Evolutionary conservation across 2,113 vertebrate genomes (phyloP).

Genomic region (Numenius arquata): DNA sequence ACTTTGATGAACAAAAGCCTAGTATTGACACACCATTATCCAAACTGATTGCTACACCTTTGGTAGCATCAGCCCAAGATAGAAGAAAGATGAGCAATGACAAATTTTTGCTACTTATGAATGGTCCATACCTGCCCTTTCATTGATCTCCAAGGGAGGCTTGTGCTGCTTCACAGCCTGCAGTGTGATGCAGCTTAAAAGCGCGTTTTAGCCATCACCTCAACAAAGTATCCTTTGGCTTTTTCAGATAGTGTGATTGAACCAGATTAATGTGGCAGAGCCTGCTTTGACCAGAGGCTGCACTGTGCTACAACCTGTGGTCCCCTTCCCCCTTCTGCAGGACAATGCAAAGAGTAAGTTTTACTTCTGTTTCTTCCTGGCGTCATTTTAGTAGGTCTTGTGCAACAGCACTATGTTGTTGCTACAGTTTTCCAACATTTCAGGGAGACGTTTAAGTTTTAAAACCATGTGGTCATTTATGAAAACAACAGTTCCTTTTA

Average conservation of each 20-base stretch:
- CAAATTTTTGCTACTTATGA: neutral
- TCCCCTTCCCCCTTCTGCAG: neutral
- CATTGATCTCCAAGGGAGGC: neutral
- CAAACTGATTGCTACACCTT: neutral
- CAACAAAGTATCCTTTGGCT: neutral
- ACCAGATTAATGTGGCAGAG: neutral
- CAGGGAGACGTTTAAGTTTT: neutral
- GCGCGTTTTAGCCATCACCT: neutral
- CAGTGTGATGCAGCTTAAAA: neutral
- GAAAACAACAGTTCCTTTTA: slow-evolving; percentile 10
- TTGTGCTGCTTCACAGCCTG: neutral
- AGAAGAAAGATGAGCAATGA: neutral
- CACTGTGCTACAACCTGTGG: neutral
- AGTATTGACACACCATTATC: neutral
- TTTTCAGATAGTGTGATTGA: neutral
- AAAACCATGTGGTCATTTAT: neutral
- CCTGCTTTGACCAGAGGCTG: neutral
- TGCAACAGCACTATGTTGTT: neutral
- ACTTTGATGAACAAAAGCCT: neutral
- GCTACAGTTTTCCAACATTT: neutral
- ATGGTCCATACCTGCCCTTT: neutral
- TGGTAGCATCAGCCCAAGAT: neutral
- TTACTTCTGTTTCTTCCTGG: neutral
- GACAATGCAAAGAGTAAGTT: neutral
- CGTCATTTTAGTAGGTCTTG: neutral